phyloP scores from a whole-genome alignment of 1,140 invertebrate species.

The Cardiocondyla obscurior region DNA sequence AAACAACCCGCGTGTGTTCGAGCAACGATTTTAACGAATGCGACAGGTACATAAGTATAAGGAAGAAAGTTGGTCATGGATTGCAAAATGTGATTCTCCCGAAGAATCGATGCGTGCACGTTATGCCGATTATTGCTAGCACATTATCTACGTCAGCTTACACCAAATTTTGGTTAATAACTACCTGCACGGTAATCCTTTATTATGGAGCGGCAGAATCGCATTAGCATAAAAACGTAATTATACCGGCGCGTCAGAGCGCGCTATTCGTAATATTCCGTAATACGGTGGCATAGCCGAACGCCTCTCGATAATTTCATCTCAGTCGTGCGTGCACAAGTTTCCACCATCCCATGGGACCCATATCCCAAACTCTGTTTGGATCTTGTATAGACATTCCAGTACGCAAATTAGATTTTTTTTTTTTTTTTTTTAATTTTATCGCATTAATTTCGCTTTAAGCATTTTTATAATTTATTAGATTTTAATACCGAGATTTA shows the following conservation, averaged over 20 bases:
- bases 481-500: background rate
- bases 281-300: constrained; percentile 53
- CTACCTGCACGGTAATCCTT: constrained; percentile 64
- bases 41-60: background rate
- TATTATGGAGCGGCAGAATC: constrained; percentile 60
- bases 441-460: background rate
- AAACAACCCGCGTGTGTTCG: background rate
- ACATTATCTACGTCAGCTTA: constrained; percentile 57
- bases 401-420: background rate
- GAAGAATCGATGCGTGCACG: constrained; percentile 39
- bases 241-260: constrained; percentile 60
- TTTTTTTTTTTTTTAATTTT: background rate
- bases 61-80: background rate
- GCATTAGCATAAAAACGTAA: constrained; percentile 72
- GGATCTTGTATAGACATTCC: background rate
- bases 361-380: background rate
- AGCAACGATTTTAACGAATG: background rate
- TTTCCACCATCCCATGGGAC: background rate
- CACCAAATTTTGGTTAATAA: constrained; percentile 66
- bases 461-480: background rate
- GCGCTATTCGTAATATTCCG: constrained; percentile 61
- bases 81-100: constrained; percentile 36
- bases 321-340: constrained; percentile 43
- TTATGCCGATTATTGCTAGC: constrained; percentile 45
- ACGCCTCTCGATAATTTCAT: constrained; percentile 55